These are phyloP conservation scores for Drosophila formosana DNA, from an alignment of 2,888 invertebrate species.

Conservation along the genomic window DNA sequence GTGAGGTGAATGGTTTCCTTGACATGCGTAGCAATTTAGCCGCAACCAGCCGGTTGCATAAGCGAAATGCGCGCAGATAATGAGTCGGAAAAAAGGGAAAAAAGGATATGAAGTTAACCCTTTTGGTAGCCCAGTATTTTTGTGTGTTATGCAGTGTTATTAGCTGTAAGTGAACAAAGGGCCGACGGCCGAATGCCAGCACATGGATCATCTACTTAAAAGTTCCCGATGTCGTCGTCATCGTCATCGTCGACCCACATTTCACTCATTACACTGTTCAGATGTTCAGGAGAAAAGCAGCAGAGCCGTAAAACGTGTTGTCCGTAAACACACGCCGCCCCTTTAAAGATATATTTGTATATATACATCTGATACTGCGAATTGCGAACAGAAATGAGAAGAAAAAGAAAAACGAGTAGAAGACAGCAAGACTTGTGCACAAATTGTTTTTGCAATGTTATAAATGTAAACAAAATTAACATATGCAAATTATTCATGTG, in stretches of 20 bases:
- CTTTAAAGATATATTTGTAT: neutral
- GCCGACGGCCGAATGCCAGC: conserved; percentile 7
- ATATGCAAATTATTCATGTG: conserved; percentile 71
- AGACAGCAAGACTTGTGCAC: conserved; percentile 46
- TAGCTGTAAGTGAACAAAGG: conserved; percentile 37
- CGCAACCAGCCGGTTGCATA: conserved; percentile 27
- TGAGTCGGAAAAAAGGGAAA: conserved; percentile 6
- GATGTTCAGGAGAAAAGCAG: conserved; percentile 33
- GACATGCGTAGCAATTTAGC: conserved; percentile 34
- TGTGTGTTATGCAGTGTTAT: conserved; percentile 34
- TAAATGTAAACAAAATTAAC: conserved; percentile 79
- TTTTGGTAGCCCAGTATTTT: conserved; percentile 1
- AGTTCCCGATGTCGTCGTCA: conserved; percentile 56
- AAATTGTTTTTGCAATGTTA: conserved; percentile 76
- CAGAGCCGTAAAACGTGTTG: conserved; percentile 60
- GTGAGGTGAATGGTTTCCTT: conserved; percentile 3
- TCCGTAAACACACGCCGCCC: conserved; percentile 54
- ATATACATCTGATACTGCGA: conserved; percentile 49
- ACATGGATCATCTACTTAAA: conserved; percentile 54
- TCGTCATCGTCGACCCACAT: conserved; percentile 52
- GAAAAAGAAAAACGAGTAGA: conserved; percentile 5
- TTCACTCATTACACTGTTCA: conserved; percentile 50
- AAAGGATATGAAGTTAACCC: conserved; percentile 1
- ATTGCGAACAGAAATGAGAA: conserved; percentile 42
- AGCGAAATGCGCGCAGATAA: conserved; percentile 17